These are phyloP conservation scores for Eilema depressum DNA, from an alignment of 2,888 invertebrate species.

Conservation along the genomic window DNA sequence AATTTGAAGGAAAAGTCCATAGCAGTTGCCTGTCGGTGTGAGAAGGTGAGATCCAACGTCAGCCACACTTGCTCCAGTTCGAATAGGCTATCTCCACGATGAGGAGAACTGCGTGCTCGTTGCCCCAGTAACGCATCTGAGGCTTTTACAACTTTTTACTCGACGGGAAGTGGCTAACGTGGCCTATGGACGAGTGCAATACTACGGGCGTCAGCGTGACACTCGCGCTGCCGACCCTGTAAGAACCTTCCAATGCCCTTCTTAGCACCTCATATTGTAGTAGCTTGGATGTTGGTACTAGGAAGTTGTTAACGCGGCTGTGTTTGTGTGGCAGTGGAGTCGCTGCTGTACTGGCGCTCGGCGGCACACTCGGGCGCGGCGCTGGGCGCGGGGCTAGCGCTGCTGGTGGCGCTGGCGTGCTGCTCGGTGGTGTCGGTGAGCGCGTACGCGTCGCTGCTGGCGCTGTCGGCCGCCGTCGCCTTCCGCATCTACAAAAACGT, in stretches of 20 bases:
- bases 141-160: no score
- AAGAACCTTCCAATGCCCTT: neutral
- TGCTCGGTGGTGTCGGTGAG: constrained; percentile 98
- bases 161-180: no score
- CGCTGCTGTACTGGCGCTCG: constrained; percentile 99
- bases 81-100: neutral
- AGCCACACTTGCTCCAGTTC: no score
- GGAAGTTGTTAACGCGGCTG: neutral
- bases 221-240: no score
- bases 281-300: no score
- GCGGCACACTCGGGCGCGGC: constrained; percentile 97
- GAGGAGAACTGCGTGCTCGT: neutral
- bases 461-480: constrained; percentile 94
- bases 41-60: neutral
- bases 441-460: constrained; percentile 95
- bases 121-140: no score
- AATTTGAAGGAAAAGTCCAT: neutral
- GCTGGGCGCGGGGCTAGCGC: constrained; percentile 95
- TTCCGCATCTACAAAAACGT: constrained; percentile 99
- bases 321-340: constrained; percentile 90
- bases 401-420: constrained; percentile 97
- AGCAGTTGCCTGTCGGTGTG: neutral
- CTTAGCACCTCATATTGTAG: no score
- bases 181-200: no score
- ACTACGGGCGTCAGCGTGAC: no score